phyloP scores from a whole-genome alignment of 2,113 vertebrate genomes.

The Labeo catla region DNA sequence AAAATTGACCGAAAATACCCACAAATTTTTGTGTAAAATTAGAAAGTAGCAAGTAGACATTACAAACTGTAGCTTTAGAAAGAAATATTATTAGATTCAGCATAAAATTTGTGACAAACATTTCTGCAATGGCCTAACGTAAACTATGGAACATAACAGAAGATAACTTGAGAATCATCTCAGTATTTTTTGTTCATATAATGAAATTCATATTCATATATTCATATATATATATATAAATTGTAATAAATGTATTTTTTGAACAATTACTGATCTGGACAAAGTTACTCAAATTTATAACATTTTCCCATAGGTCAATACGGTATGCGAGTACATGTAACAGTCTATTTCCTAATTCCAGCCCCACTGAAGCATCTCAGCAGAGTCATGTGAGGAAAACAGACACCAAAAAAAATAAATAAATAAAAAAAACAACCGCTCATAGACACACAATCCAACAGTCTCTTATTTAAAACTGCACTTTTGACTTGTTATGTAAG shows the following conservation, averaged over 20 bases:
- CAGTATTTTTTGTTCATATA: too few species aligned
- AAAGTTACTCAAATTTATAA: background rate
- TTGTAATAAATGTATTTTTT: background rate
- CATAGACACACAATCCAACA: constrained; percentile 7
- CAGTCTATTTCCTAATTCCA: constrained; percentile 20
- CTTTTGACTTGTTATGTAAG: constrained; percentile 53
- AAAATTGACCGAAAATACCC: too few species aligned
- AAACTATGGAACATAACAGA: too few species aligned
- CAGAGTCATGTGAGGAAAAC: constrained; percentile 34
- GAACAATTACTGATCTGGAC: background rate
- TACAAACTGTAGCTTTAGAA: too few species aligned
- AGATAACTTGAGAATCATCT: too few species aligned
- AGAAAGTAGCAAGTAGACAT: too few species aligned
- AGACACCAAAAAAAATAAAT: background rate
- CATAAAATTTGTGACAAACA: too few species aligned
- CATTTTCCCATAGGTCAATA: background rate
- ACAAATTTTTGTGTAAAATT: too few species aligned
- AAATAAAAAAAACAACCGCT: background rate
- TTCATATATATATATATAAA: too few species aligned
- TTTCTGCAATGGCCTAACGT: too few species aligned
- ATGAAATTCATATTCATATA: too few species aligned
- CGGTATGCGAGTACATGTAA: background rate
- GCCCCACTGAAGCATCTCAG: background rate
- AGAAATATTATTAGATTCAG: too few species aligned
- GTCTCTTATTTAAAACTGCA: constrained; percentile 33